phyloP scores from a whole-genome alignment of 1,140 invertebrate species.

The Drosophila carrolli region DNA sequence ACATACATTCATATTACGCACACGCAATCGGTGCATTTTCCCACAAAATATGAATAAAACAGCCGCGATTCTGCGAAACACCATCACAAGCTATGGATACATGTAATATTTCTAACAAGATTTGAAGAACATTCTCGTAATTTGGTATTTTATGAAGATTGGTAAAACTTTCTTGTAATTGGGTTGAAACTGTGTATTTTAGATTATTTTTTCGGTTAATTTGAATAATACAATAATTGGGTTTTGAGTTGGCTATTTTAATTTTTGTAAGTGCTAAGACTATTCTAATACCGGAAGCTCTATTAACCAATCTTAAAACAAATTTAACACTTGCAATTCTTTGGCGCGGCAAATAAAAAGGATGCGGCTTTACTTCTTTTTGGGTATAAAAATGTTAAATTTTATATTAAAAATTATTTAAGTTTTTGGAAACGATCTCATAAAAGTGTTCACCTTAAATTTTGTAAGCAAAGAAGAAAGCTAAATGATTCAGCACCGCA shows the following conservation, averaged over 20 bases:
- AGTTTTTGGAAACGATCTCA: background rate
- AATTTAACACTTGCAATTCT: no score
- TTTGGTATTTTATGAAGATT: no score
- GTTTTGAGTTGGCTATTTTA: no score
- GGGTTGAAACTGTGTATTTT: background rate
- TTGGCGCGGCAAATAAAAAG: no score
- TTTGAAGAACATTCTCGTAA: background rate
- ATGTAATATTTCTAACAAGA: background rate
- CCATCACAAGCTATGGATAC: background rate
- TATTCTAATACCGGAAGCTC: no score
- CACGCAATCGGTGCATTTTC: conserved; percentile 31
- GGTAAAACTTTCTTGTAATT: background rate
- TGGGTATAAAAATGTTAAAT: no score
- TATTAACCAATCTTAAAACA: no score
- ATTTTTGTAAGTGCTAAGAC: no score
- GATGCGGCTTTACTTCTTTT: no score
- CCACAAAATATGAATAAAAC: conserved; percentile 42
- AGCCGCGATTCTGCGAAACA: conserved; percentile 11
- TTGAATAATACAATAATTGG: no score
- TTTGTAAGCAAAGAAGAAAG: conserved; percentile 1
- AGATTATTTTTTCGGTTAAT: no score
- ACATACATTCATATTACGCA: conserved; percentile 59
- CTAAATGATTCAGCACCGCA: conserved; percentile 19
- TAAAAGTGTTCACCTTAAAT: background rate
- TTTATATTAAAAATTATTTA: background rate